Base-by-base conservation (phyloP, 1,140 invertebrate species). In the Whitmania pigra region DNA sequence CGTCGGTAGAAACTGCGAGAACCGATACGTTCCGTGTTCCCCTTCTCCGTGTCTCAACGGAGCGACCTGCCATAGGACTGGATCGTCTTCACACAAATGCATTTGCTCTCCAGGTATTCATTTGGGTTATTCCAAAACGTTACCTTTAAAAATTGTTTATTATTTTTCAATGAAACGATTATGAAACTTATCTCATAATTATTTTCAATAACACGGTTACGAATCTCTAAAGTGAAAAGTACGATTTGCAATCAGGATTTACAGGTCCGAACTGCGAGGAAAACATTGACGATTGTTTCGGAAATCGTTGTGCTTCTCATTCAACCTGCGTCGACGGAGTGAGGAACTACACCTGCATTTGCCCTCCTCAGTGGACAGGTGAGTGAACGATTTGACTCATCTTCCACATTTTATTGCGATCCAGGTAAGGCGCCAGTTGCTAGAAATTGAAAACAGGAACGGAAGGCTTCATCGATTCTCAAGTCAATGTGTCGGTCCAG, bases 231-330 rank as follows among this genome's bases (percentile, higher is more conserved):
- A 49, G 9, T 49, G 43, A 17, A 49, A 15, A 49, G 0, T 0
- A 3, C 9, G 43, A 15, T 63, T 31, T 63, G 20, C 29, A 53
- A 54, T 40, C 69, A 75, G 93, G 93, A 22, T 95, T 92, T 91
- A 90, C 89, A 0, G 93, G 92, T 5, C 85, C 88, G 0, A 90
- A 94, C 78, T 96, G 93, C 81, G 90, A 89, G 22, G 87, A 89
- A 76, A 95, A 96, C 83, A 93, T 94, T 76, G 91, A 95, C 80
- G 92, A 95, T 76, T 96, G 93, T 78, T 88, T 89, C 6, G 89
- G 88, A 75, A 89, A 88, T 0, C 92, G 91, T 0, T 96, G 93
- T 77, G 88, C 89, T 76, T 94, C 94, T 77, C 92, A 92, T 15
- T 92, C 92, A 0, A 86, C 90, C 11, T 96, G 93, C 77, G 36